Base-by-base conservation (phyloP, 2,113 vertebrate genomes). In the Osmerus mordax region DNA sequence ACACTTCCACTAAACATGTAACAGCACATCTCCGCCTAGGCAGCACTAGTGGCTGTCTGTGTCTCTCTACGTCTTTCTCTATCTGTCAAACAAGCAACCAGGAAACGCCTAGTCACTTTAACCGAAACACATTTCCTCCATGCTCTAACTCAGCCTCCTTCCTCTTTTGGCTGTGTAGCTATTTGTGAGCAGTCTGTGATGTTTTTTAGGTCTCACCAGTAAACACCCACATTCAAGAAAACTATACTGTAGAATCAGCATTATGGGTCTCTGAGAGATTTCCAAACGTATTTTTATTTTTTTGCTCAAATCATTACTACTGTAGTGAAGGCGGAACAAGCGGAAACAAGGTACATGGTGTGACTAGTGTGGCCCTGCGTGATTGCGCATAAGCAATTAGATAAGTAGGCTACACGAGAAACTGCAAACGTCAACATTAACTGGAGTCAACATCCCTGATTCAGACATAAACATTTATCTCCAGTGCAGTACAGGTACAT, bases 21-120 rank as follows among this genome's bases (percentile, higher is more conserved):
- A 69, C 67, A 73, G 70, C 78, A 82, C 86, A 81, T 76, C 76
- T 19, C 59, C 77, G 74, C 29, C 69, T 56, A 70, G 62, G 67
- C 41, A 74, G 36, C 74, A 65, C 19, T 70, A 73, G 67, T n/a
- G 36, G 78, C 76, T 56, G 69, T 79, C 72, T 76, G 7, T 1
- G 76, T 70, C 13, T 2, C 72, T 70, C 64, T 47, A 47, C 2
- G 41, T 25, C 77, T 18, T 59, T 75, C 79, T 78, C 72, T 73
- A 58, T 79, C 66, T 28, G 28, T 84, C 74, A 86, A 84, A 73
- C 25, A 55, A 87, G 67, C 79, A 83, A 89, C 79, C 90, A 94
- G 94, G 94, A 95, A 95, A 92, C 92, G 92, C 90, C 87, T 87
- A 90, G 89, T 93, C 91, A 93, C 89, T 90, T 87, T 72, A 89